A percentile compares a stretch with the other conserved stretches of the same genome.
These are phyloP conservation scores for Sardinella longiceps DNA, from an alignment of 2,797 vertebrate genomes.

Conservation along the genomic window DNA sequence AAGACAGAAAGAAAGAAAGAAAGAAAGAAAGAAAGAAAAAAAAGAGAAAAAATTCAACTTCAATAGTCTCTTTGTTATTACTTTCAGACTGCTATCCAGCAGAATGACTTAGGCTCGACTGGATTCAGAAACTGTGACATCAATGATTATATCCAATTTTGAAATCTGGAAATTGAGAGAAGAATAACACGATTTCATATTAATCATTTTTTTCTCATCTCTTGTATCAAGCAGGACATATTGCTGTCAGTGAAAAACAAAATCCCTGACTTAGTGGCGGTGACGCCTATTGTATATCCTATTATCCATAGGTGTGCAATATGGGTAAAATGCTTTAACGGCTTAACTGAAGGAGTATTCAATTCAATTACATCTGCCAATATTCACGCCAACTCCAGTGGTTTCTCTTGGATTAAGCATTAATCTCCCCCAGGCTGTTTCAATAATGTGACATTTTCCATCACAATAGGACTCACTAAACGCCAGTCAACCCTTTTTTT, in stretches of 20 bases:
- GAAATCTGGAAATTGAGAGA: conserved; percentile 10
- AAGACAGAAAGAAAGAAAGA: not conserved
- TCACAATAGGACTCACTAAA: conserved; percentile 71
- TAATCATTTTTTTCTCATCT: conserved; percentile 27
- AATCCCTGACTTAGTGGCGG: conserved; percentile 46
- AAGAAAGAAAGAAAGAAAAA: not conserved
- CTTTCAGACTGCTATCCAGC: not conserved
- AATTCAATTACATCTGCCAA: conserved; percentile 72
- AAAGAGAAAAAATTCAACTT: not conserved
- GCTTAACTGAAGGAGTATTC: conserved; percentile 68
- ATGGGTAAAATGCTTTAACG: conserved; percentile 67
- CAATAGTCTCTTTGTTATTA: conserved; percentile 11
- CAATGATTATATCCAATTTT: conserved; percentile 16
- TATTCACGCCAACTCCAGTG: conserved; percentile 70
- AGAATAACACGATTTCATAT: conserved; percentile 17
- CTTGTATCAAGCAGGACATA: not conserved
- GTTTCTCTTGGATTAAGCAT: conserved; percentile 76
- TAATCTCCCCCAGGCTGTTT: conserved; percentile 73
- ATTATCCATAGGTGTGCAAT: conserved; percentile 70
- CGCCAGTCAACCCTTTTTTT: conserved; percentile 70
- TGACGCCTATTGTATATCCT: conserved; percentile 61
- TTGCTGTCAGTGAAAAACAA: conserved; percentile 25
- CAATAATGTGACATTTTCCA: conserved; percentile 79
- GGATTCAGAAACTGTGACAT: conserved; percentile 7
- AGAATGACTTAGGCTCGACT: conserved; percentile 8